Base-by-base conservation (phyloP, 2,888 invertebrate species). In the Notocelia uddmanniana region DNA sequence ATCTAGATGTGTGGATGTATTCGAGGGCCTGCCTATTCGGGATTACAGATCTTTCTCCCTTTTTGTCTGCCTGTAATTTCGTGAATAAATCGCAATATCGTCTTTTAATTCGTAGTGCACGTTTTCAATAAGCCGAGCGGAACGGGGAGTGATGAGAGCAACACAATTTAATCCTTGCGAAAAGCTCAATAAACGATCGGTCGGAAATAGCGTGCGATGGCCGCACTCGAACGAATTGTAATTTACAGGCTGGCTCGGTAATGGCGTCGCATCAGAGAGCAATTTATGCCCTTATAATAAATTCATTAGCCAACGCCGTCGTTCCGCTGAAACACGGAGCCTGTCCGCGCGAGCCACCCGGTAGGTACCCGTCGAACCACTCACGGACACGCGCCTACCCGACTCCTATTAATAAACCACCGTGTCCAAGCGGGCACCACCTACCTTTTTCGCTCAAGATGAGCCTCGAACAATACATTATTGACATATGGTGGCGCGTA, bases 231-330 rank as follows among this genome's bases (percentile, higher is more conserved):
- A 85, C 89, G 89, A 88, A 90, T 87, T 89, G 93, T 92, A 91
- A 93, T 92, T 91, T 92, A 91, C 91, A 85, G 88, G 82, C 85
- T 76, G 84, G 85, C 82, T 66, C 85, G 81, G 89, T 92, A 92
- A 93, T 92, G 90, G 91, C 88, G 88, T 84, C 88, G 89, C 91
- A 91, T 93, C 93, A 91, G 85, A 86, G 85, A 82, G 85, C 91
- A 91, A 92, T 93, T 93, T 92, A 92, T 93, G 91, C 86, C 85
- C 88, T 90, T 91, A 92, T 92, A 92, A 93, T 93, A 93, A 92
- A 93, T 93, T 93, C 92, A 93, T 93, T 93, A 93, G 89, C 80
- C 77, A 62, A 76, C 76, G 77, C 75, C 75, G 76, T 74, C 77
- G 76, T 74, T 74, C 71, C 75, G 80, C 80, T 81, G 81, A 78